Base-by-base conservation (phyloP, 2,797 vertebrate species). In the Brachymystax lenok region DNA sequence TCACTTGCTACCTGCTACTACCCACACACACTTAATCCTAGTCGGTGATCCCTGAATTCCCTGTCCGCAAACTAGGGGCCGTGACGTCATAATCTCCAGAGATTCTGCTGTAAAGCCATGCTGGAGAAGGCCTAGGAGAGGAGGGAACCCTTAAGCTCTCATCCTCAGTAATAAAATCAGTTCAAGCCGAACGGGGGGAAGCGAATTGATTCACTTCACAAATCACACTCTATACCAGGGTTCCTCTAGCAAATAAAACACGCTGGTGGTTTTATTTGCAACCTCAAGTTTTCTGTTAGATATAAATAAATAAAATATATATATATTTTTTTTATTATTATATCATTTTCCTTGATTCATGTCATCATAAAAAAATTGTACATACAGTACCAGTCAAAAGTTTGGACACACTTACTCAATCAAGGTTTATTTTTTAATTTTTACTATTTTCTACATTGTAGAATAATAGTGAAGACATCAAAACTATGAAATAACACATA, bases 71-170 rank as follows among this genome's bases (percentile, higher is more conserved):
- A 80, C 82, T 76, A 16, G 50, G 79, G 54, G 46, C 80, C 0
- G 64, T 86, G 84, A 91, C 88, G 78, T 92, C 91, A 92, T 94
- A 93, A 94, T 93, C 92, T 90, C 84, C 81, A 59, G 82, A 88
- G 81, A 73, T 82, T 82, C 86, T 54, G 27, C 71, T 24, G 6
- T 64, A 79, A 61, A 33, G 63, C 76, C 69, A 56, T 51, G 13
- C 77, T 35, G 72, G 13, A 61, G 71, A 10, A 72, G 35, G 35
- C 59, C 59, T 63, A 63, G 59, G 24, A 24, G 35, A 24, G 66
- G 69, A 56, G n/a, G 28, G 69, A 81, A 78, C 75, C 66, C 66
- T 68, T 33, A 30, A 67, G 16, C 71, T 74, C 76, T 85, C 76
- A 78, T 72, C 80, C 80, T 77, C 69, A 66, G 71, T 73, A 75